Evolutionary conservation across 1,140 invertebrate species (phyloP), one percentile per base, ranked within the genome.

Genomic region (Lucilia cuprina): DNA sequence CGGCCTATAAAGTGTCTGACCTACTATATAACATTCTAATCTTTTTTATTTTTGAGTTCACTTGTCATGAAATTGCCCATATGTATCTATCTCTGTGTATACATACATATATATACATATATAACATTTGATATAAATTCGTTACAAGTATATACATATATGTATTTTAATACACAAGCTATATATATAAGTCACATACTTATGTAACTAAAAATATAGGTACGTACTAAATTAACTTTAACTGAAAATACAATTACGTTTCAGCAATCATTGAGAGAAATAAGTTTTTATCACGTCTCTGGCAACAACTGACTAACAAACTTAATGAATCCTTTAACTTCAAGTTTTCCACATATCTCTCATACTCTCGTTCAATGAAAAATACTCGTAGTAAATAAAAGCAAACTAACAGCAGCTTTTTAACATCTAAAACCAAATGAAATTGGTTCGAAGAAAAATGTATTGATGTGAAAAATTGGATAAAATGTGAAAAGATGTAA

Each of bases 281-380:
- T 21, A 70, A 70, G 65, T 70, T 70, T 70, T 70, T 70, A 70
- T 19, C 65, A 70, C 65, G 65, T 70, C 65, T 70, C 19, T 70
- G n/a, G 19, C 65, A 70, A 70, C 65, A 70, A 70, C 65, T 70
- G 65, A 70, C 65, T 70, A 70, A 70, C 65, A 70, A 70, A 70
- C 65, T 70, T 70, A 70, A 70, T 70, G 65, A 70, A 70, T 70
- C 65, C 65, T 70, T 70, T 70, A 70, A 70, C 65, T 70, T 70
- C 21, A 70, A 70, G 65, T 70, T 70, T 70, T 25, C 19, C 7
- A 70, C 65, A 70, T 19, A 70, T 70, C n/a, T 60, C 55, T 60
- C 14, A 30, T 3, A 2, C 25, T 30, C 25, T 30, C 25, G 25
- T 30, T 30, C 25, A 60, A 60, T 60, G 55, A n/a, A 5, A 60